Percentiles rank a stretch among this genome's conserved stretches.
Conservation (phyloP, 2,888 invertebrate species). For the Sphaerophoria rueppellii region DNA sequence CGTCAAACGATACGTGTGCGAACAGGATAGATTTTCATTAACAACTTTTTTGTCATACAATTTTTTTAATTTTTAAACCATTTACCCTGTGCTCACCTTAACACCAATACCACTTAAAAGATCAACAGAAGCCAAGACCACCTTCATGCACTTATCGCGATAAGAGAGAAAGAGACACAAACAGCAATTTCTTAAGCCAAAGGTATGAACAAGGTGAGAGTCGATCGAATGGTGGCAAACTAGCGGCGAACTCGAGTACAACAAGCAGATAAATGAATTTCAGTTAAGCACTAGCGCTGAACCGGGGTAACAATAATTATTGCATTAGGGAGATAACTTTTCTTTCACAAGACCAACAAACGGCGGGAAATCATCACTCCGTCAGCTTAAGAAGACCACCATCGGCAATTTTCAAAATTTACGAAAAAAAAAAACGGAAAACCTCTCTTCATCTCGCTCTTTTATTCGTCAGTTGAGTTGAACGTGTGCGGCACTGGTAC, state of each 20-base stretch:
- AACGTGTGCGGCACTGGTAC: constrained; percentile 22
- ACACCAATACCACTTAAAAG: constrained; percentile 57
- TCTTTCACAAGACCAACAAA: constrained; percentile 64
- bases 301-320: constrained; percentile 81
- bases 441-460: constrained; percentile 19
- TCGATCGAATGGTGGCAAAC: background rate
- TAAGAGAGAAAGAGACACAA: constrained; percentile 46
- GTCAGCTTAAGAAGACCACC: constrained; percentile 46
- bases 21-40: constrained; percentile 58
- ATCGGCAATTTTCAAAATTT: constrained; percentile 14
- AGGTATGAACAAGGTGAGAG: constrained; percentile 60
- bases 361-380: constrained; percentile 53
- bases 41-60: constrained; percentile 35
- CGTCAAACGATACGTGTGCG: constrained; percentile 33
- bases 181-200: constrained; percentile 33
- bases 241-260: constrained; percentile 76
- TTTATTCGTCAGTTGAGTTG: constrained; percentile 4
- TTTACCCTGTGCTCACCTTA: constrained; percentile 56
- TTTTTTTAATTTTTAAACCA: constrained; percentile 6
- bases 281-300: constrained; percentile 82
- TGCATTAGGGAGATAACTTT: constrained; percentile 65
- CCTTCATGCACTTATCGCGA: constrained; percentile 33
- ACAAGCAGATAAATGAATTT: constrained; percentile 80
- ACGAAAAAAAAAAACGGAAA: background rate
- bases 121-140: constrained; percentile 45